A percentile compares a stretch with the other conserved stretches of the same genome.
phyloP scores from a whole-genome alignment of 92 coral and sea anemone genomes.

The Paragorgia papillata region DNA sequence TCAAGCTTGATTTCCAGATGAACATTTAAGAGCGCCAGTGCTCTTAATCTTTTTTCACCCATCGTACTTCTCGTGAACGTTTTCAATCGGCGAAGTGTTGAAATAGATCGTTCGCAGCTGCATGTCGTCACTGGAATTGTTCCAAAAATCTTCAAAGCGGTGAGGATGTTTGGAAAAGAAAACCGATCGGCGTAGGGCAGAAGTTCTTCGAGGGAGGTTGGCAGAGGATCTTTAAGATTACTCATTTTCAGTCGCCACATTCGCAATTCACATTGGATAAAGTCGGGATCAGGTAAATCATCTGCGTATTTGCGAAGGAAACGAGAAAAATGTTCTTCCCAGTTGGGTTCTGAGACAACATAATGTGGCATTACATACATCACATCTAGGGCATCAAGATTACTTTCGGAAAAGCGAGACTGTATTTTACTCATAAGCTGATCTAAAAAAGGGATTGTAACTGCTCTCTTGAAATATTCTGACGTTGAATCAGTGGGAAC shows the following conservation, averaged over 20 bases:
- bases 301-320: slow-evolving; percentile 46
- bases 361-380: slow-evolving; percentile 34
- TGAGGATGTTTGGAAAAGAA: no score
- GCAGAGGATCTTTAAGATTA: slow-evolving; percentile 18
- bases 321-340: slow-evolving; percentile 45
- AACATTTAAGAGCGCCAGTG: no score
- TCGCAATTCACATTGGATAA: slow-evolving; percentile 44
- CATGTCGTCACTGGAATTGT: slow-evolving; percentile 58
- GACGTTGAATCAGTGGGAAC: slow-evolving; percentile 40
- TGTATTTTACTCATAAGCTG: slow-evolving; percentile 43
- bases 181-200: no score
- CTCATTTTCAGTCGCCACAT: slow-evolving; percentile 40
- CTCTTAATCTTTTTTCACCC: slow-evolving; percentile 47
- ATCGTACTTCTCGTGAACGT: slow-evolving; percentile 49
- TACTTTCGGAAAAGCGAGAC: slow-evolving; percentile 49
- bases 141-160: slow-evolving; percentile 45
- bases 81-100: no score
- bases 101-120: slow-evolving; percentile 49
- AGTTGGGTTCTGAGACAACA: slow-evolving; percentile 27
- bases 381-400: slow-evolving; percentile 43
- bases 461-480: slow-evolving; percentile 42
- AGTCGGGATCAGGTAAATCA: slow-evolving; percentile 52
- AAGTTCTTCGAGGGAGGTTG: slow-evolving; percentile 41
- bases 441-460: slow-evolving; percentile 49
- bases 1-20: slow-evolving; percentile 46